These are phyloP conservation scores for Tridacna crocea DNA, from an alignment of 2,888 invertebrate genomes.

Conservation along the genomic window DNA sequence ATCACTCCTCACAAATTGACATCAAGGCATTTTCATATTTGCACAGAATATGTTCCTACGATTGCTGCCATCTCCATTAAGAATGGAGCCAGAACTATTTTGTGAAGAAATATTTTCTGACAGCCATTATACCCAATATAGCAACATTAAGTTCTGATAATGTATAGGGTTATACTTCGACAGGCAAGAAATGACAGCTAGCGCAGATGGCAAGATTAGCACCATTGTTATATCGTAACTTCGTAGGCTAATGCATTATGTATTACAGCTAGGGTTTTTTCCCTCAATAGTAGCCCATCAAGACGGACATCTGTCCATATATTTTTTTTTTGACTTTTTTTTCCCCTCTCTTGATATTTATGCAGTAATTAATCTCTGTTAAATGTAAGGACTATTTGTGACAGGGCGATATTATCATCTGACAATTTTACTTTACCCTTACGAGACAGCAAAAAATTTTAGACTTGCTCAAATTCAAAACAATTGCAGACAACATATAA, in stretches of 20 bases:
- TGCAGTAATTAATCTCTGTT: neutral
- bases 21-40: too few species aligned
- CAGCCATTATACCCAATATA: too few species aligned
- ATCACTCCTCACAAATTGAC: too few species aligned
- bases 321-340: constrained; percentile 44
- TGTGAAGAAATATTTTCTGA: too few species aligned
- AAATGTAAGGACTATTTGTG: neutral
- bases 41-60: too few species aligned
- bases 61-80: too few species aligned
- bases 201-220: constrained; percentile 32
- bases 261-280: constrained; percentile 42
- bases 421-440: too few species aligned
- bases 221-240: constrained; percentile 43
- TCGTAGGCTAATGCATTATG: constrained; percentile 57
- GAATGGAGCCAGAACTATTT: too few species aligned
- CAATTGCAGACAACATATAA: too few species aligned
- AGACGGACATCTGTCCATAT: constrained; percentile 60
- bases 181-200: constrained; percentile 24
- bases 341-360: neutral
- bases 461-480: too few species aligned
- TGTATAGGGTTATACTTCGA: constrained; percentile 5
- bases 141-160: neutral
- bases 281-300: constrained; percentile 33
- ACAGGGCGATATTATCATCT: too few species aligned
- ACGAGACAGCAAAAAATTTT: too few species aligned